Base-by-base conservation (phyloP, 1,140 invertebrate species). In the Andrena cerasifolii region DNA sequence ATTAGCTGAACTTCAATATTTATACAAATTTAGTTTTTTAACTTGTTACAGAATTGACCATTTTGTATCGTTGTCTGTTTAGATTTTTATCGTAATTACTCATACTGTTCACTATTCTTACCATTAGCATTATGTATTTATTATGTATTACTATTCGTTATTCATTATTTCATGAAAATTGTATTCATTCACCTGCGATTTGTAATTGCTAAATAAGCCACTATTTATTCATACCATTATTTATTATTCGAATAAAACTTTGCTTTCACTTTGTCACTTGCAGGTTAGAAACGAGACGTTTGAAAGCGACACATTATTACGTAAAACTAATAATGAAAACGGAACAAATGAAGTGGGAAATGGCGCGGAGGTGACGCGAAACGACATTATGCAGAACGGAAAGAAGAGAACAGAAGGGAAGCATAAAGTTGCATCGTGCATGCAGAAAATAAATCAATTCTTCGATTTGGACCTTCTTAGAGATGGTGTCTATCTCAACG, bases 401-500 rank as follows among this genome's bases (percentile, higher is more conserved):
- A 45, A 58, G 8, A 45, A 6, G 8, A 7, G 21, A 0, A 28
- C 53, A 2, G 2, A 40, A 45, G 14, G 14, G 1, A 49, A 65
- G 8, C 2, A 51, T 5, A 43, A 59, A 8, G 61, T 33, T 1
- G 14, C 59, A 16, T 54, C 49, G n/a, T 76, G 45, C 0, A 8
- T 73, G 5, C 83, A 68, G 70, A 80, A 88, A 63, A 56, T 95
- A 49, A 93, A 93, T 0, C 91, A 94, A 47, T 94, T 93, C n/a
- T 95, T 94, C 88, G 95, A 95, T 86, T 91, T 95, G 61, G 94
- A 95, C 87, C 90, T 96, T 84, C 87, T 95, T 31, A 93, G 94
- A 92, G 94, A 95, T 89, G 93, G 93, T 80, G 94, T 94, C 24
- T 96, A 95, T 87, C 93, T 96, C 73, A 96, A 96, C 88, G 93